These are phyloP conservation scores for Spatulosminthurus flaviceps DNA, from an alignment of 2,888 invertebrate species.

Conservation along the genomic window DNA sequence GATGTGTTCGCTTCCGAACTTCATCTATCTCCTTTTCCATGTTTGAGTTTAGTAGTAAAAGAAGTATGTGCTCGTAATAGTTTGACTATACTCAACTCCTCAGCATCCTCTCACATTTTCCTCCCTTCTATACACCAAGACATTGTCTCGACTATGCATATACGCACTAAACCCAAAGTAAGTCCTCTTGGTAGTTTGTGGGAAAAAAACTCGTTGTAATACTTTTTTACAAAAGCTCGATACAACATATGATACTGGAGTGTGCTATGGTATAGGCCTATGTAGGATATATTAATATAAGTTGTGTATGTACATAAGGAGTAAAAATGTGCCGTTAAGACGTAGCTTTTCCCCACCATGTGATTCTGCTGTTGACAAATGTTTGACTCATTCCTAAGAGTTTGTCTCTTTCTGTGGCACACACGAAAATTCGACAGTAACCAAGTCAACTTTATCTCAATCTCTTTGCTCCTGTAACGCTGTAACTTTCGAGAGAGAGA, in stretches of 20 bases:
- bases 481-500: background rate
- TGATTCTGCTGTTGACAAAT: conserved; percentile 19
- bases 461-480: background rate
- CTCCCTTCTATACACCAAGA: too few relatives aligned
- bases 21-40: conserved; percentile 5
- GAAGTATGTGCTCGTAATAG: too few relatives aligned
- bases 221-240: too few relatives aligned
- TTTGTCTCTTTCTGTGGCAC: conserved; percentile 13
- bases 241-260: too few relatives aligned
- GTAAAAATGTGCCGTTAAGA: background rate
- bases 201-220: too few relatives aligned
- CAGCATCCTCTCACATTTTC: background rate
- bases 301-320: background rate
- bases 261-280: too few relatives aligned
- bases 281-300: too few relatives aligned
- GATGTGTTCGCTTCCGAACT: conserved; percentile 10
- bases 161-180: too few relatives aligned
- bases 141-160: too few relatives aligned
- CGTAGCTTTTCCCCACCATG: background rate
- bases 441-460: conserved; percentile 23
- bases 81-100: background rate
- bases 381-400: conserved; percentile 15
- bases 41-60: too few relatives aligned
- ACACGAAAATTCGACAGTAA: conserved; percentile 15
- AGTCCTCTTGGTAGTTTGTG: too few relatives aligned